These are phyloP conservation scores for Ramphastos sulfuratus DNA, from an alignment of 2,113 vertebrate species.

Conservation along the genomic window DNA sequence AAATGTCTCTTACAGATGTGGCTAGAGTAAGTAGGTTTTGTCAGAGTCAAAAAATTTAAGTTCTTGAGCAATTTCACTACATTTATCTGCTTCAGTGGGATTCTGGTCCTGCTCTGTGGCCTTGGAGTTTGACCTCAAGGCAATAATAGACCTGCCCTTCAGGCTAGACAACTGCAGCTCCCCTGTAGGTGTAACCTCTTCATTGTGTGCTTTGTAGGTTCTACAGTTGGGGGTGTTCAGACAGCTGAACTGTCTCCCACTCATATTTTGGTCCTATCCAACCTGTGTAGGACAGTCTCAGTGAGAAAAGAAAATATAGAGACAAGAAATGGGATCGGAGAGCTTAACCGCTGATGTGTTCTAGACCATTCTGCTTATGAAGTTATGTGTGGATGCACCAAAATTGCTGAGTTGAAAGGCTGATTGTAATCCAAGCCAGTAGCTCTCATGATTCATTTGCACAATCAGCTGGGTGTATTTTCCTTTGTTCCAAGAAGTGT, in stretches of 20 bases:
- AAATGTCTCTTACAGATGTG: background rate
- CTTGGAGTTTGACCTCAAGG: fast-evolving
- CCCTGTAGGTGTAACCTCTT: background rate
- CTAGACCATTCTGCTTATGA: background rate
- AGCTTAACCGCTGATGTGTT: background rate
- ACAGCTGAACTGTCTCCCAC: background rate
- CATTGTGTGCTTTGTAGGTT: background rate
- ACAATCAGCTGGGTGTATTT: background rate
- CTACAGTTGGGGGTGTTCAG: background rate
- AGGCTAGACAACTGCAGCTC: background rate
- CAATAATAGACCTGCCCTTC: background rate
- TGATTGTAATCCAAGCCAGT: background rate
- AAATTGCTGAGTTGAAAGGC: background rate
- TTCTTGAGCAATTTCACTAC: background rate
- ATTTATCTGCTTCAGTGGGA: background rate
- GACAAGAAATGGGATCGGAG: background rate
- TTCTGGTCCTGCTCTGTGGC: background rate
- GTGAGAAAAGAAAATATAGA: background rate
- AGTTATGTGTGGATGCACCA: background rate
- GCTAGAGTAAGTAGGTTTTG: background rate
- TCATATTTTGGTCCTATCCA: background rate
- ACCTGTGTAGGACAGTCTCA: background rate
- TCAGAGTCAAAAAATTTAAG: background rate
- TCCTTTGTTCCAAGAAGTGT: background rate
- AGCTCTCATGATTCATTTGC: background rate